phyloP scores from a whole-genome alignment of 2,113 vertebrate genomes.

The Phylloscopus whistleri region DNA sequence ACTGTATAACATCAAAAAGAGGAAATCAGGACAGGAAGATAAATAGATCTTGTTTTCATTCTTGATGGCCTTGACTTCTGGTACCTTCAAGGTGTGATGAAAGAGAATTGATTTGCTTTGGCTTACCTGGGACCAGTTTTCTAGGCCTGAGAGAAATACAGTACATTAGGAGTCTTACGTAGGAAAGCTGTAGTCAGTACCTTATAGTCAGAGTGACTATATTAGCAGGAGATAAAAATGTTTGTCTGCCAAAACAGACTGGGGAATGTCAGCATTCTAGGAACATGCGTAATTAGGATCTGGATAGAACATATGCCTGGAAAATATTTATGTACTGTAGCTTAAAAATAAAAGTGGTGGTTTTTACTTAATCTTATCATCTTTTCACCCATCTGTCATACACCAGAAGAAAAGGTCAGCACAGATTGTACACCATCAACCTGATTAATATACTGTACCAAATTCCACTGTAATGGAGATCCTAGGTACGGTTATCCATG shows the following conservation, averaged over 20 bases:
- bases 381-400: not conserved
- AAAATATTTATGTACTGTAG: not conserved
- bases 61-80: not conserved
- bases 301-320: not conserved
- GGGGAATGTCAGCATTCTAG: constrained; percentile 21
- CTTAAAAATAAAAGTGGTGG: not conserved
- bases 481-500: not conserved
- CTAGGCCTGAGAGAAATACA: not conserved
- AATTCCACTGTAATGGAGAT: not conserved
- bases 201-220: not conserved
- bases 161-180: not conserved
- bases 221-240: constrained; percentile 17
- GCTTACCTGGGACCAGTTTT: not conserved
- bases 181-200: not conserved
- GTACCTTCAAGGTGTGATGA: not conserved
- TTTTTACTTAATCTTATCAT: not conserved
- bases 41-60: not conserved
- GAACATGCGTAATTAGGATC: not conserved
- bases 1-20: not conserved
- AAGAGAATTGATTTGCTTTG: not conserved
- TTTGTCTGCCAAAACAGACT: constrained; percentile 43
- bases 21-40: not conserved
- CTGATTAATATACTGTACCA: not conserved
- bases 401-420: not conserved
- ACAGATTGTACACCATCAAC: not conserved